A percentile compares a stretch with the other conserved stretches of the same genome.
Evolutionary conservation across 2,888 invertebrate species (phyloP).

Genomic region (Macrosiphum euphorbiae): DNA sequence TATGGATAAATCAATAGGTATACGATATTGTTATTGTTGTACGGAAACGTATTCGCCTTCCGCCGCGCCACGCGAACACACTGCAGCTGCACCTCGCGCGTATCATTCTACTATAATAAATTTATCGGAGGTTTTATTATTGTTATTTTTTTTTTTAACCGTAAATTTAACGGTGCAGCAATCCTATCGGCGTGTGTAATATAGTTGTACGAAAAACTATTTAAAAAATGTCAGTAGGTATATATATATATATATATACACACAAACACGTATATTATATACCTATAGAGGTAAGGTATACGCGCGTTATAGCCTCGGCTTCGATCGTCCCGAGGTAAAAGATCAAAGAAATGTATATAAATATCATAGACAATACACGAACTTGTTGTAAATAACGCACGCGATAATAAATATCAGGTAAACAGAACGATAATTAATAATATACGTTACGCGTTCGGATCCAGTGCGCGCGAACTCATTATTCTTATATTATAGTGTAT

Average conservation of each 20-base stretch:
- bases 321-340: neutral
- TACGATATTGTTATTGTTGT: neutral
- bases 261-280: too few species aligned
- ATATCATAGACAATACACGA: neutral
- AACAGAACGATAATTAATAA: neutral
- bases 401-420: neutral
- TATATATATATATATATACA: neutral
- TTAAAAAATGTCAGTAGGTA: constrained; percentile 4
- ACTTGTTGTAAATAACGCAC: constrained; percentile 14
- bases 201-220: neutral
- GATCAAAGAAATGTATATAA: constrained; percentile 41
- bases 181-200: neutral
- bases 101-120: neutral
- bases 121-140: neutral
- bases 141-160: neutral
- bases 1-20: neutral
- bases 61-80: neutral
- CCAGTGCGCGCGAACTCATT: neutral
- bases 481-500: neutral
- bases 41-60: neutral
- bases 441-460: neutral
- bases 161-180: neutral
- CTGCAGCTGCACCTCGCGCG: neutral
- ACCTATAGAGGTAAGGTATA: too few species aligned
- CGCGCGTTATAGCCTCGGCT: neutral